Percentiles rank a stretch among this genome's conserved stretches.
phyloP scores from a whole-genome alignment of 2,888 invertebrate species.

The Melieria omissa region DNA sequence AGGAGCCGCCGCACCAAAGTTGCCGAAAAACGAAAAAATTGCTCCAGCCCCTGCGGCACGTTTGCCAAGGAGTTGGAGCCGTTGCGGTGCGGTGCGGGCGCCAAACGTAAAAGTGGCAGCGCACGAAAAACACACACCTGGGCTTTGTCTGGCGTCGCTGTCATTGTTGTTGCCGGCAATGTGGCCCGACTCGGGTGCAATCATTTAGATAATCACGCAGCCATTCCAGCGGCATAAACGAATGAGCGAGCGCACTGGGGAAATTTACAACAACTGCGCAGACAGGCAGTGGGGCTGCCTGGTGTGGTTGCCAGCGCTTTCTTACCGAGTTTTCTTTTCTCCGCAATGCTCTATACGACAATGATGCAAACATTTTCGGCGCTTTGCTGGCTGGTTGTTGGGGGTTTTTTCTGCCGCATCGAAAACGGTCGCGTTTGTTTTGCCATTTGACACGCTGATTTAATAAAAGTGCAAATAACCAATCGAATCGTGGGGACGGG shows the following conservation, averaged over 20 bases:
- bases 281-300: too few relatives aligned
- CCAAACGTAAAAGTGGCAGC: neutral
- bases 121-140: slow-evolving; percentile 7
- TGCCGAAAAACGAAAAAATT: neutral
- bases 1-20: too few relatives aligned
- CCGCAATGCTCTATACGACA: too few relatives aligned
- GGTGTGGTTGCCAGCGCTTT: too few relatives aligned
- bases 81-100: neutral
- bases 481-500: neutral
- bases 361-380: too few relatives aligned
- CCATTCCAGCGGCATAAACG: slow-evolving; percentile 18
- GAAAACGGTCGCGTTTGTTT: slow-evolving; percentile 13
- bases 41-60: too few relatives aligned
- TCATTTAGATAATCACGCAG: slow-evolving; percentile 32
- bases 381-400: too few relatives aligned
- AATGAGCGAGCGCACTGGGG: neutral
- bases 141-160: neutral
- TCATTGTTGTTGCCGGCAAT: neutral
- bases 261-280: too few relatives aligned
- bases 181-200: slow-evolving; percentile 16
- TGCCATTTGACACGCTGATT: slow-evolving; percentile 28
- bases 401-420: too few relatives aligned
- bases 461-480: slow-evolving; percentile 28
- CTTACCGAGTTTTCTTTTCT: too few relatives aligned
- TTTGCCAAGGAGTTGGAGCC: neutral